Evolutionary conservation across 2,888 invertebrate genomes (phyloP).

Genomic region (Acrobasis suavella): DNA sequence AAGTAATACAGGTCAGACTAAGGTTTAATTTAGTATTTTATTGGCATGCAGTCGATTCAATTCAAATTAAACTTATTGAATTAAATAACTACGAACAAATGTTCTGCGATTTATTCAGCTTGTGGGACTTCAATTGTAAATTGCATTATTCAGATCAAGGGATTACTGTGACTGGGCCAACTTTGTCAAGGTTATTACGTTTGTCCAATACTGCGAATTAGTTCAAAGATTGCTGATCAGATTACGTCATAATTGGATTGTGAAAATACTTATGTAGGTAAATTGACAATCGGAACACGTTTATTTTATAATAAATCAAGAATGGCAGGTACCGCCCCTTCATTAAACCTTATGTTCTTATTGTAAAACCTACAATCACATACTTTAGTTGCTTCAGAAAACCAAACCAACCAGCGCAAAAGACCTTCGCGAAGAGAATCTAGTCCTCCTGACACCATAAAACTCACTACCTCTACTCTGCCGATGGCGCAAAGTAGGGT

Average conservation of each 20-base stretch:
- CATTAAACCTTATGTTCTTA: no score
- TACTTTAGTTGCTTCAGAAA: no score
- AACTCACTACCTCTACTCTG: no score
- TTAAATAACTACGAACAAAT: not conserved
- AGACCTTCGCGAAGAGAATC: no score
- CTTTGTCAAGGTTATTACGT: slow-evolving; percentile 8
- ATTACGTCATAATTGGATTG: not conserved
- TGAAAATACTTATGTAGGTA: not conserved
- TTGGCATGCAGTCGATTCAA: not conserved
- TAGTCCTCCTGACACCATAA: no score
- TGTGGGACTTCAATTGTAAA: slow-evolving; percentile 50
- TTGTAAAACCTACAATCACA: no score
- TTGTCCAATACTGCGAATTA: slow-evolving; percentile 9
- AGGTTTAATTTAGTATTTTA: no score
- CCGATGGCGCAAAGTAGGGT: no score
- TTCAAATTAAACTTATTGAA: not conserved
- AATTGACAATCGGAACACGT: not conserved
- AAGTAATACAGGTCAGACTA: no score
- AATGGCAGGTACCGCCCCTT: no score
- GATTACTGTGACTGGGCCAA: slow-evolving; percentile 40
- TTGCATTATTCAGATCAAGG: slow-evolving; percentile 48
- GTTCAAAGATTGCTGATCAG: not conserved
- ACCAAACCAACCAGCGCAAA: no score
- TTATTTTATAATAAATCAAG: no score
- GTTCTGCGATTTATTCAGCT: slow-evolving; percentile 35